These are phyloP conservation scores for Artemia sinica DNA, from an alignment of 2,888 invertebrate genomes.

Conservation along the genomic window DNA sequence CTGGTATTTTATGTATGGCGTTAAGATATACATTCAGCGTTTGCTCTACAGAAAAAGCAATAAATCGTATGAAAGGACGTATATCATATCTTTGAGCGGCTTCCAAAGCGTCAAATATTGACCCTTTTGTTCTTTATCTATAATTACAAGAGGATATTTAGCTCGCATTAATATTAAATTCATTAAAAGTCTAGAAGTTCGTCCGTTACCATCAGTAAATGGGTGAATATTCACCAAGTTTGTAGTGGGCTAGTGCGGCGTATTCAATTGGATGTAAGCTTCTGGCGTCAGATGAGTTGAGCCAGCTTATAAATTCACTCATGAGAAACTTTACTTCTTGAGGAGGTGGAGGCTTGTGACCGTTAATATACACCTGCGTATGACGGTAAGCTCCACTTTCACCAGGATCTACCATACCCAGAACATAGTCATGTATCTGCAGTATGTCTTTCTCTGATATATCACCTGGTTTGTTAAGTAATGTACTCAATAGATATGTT, in stretches of 20 bases:
- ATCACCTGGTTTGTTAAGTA: slow-evolving; percentile 50
- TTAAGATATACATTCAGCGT: slow-evolving; percentile 70
- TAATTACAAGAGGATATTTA: slow-evolving; percentile 87
- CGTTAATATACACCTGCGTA: no score
- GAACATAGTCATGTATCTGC: slow-evolving; percentile 74
- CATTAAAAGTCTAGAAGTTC: slow-evolving; percentile 90
- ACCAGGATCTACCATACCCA: slow-evolving; percentile 85
- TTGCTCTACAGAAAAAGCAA: slow-evolving; percentile 76
- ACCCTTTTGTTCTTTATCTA: slow-evolving; percentile 60
- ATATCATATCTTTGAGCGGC: slow-evolving; percentile 86
- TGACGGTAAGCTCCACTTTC: slow-evolving; percentile 73
- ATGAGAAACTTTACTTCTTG: slow-evolving; percentile 44
- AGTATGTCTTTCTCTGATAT: slow-evolving; percentile 70
- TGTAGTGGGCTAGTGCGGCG: slow-evolving; percentile 90
- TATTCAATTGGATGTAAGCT: slow-evolving; percentile 79
- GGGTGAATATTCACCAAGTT: slow-evolving; percentile 92
- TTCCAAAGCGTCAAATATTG: slow-evolving; percentile 74
- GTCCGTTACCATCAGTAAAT: slow-evolving; percentile 87
- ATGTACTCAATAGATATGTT: slow-evolving; percentile 60
- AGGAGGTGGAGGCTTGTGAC: no score
- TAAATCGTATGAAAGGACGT: slow-evolving; percentile 85
- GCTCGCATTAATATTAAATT: slow-evolving; percentile 85
- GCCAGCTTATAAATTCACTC: slow-evolving; percentile 75
- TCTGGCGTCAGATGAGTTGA: slow-evolving; percentile 69
- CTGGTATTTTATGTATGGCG: slow-evolving; percentile 39